Evolutionary conservation across 2,113 vertebrate genomes (phyloP).

Genomic region (Pelodiscus sinensis): DNA sequence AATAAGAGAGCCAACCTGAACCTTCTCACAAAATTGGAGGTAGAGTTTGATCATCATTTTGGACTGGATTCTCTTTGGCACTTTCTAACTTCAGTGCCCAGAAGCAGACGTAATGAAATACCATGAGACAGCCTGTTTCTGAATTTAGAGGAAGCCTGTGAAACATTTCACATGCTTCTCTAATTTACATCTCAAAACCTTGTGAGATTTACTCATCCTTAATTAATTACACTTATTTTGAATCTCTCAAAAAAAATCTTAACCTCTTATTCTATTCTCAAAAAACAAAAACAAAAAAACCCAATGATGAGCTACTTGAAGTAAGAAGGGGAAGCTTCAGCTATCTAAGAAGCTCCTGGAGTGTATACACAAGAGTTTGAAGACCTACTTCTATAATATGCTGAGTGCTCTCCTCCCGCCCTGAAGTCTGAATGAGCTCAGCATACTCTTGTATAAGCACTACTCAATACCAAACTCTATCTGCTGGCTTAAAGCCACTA

Average conservation of each 20-base stretch:
- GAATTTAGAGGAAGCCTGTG: neutral
- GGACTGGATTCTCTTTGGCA: neutral
- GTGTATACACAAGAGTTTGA: accelerated
- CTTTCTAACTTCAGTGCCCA: neutral
- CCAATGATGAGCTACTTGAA: neutral
- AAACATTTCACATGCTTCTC: neutral
- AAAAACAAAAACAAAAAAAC: accelerated
- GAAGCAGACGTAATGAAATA: neutral
- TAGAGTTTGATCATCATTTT: neutral
- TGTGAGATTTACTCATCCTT: neutral
- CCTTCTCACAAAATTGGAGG: neutral
- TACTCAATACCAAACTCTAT: neutral
- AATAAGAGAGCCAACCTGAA: neutral
- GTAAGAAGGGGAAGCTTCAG: neutral
- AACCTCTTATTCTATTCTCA: accelerated
- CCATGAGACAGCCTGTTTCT: neutral
- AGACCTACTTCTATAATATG: neutral
- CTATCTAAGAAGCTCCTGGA: neutral
- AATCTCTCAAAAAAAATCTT: no score
- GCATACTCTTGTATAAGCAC: neutral
- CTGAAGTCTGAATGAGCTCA: neutral
- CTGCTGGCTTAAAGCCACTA: neutral
- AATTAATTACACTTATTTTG: accelerated
- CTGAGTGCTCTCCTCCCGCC: neutral
- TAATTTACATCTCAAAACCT: neutral